Base-by-base conservation (phyloP, 2,888 invertebrate species). In the Entomobrya multifasciata region DNA sequence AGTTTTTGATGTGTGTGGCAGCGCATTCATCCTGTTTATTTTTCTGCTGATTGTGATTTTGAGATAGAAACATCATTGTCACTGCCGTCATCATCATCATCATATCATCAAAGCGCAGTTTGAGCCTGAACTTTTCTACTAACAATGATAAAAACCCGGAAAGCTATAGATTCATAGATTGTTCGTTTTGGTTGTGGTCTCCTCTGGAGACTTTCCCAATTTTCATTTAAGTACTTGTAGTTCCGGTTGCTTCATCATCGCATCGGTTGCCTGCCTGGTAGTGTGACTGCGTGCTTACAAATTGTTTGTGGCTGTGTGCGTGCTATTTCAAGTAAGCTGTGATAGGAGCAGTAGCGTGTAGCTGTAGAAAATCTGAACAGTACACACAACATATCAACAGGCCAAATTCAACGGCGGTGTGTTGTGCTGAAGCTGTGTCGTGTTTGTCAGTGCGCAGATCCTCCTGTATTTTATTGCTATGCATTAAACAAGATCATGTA, bases 71-170 rank as follows among this genome's bases (percentile, higher is more conserved):
- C 47, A 47, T 20, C 25, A 70, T 44, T n/a, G 2, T 47, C 25
- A n/a, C n/a, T n/a, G 25, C 15, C 44, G 25, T 70, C 70, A 70
- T 70, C 36, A 60, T 13, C 60, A 60, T 25, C 60, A 36, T 8
- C 36, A 17, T 17, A 36, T 65, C 36, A 65, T 65, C 70, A 47
- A 70, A 25, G 67, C 30, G 36, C 36, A 60, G 15, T 1, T n/a
- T n/a, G 17, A 36, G n/a, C n/a, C n/a, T n/a, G n/a, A n/a, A n/a
- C n/a, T n/a, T n/a, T n/a, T n/a, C n/a, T n/a, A n/a, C 25, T 25
- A 65, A 65, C n/a, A n/a, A n/a, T n/a, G n/a, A n/a, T n/a, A n/a
- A 55, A 55, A 55, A 6, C 67, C 70, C 70, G 70, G 70, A 70
- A 47, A 25, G 11, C 47, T 47, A 47, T 47, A 47, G 13, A 47